Evolutionary conservation across 2,888 invertebrate genomes (phyloP).

Genomic region (Megastigmus dorsalis): DNA sequence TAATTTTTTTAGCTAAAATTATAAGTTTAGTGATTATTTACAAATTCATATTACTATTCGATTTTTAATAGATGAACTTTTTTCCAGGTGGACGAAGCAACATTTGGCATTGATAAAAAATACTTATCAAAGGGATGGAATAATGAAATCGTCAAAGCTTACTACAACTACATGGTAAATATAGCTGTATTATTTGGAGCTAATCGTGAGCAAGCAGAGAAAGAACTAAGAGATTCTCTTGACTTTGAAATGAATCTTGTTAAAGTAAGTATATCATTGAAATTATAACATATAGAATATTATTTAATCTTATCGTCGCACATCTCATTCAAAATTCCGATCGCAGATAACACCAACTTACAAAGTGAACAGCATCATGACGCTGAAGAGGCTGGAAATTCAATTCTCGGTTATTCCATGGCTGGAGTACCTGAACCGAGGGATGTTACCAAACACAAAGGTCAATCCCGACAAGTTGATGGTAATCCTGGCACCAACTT

Average conservation of each 20-base stretch:
- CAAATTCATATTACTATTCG: too few relatives aligned
- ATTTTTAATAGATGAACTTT: not conserved
- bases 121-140: constrained; percentile 85
- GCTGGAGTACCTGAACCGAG: constrained; percentile 86
- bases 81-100: not conserved
- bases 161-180: constrained; percentile 89
- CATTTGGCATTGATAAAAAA: not conserved
- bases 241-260: constrained; percentile 91
- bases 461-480: too few relatives aligned
- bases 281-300: not conserved
- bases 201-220: constrained; percentile 78
- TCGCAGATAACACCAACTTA: constrained; percentile 84
- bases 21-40: too few relatives aligned
- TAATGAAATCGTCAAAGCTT: constrained; percentile 86
- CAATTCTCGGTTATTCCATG: constrained; percentile 77
- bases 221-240: constrained; percentile 85
- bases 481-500: too few relatives aligned
- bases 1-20: too few relatives aligned
- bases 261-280: constrained; percentile 80
- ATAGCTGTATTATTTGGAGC: constrained; percentile 90
- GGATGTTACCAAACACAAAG: not conserved
- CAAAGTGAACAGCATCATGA: constrained; percentile 68
- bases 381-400: constrained; percentile 73
- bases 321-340: constrained; percentile 85
- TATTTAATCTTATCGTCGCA: not conserved